Conservation (phyloP, 2,888 invertebrate genomes). For the Rhagonycha fulva region DNA sequence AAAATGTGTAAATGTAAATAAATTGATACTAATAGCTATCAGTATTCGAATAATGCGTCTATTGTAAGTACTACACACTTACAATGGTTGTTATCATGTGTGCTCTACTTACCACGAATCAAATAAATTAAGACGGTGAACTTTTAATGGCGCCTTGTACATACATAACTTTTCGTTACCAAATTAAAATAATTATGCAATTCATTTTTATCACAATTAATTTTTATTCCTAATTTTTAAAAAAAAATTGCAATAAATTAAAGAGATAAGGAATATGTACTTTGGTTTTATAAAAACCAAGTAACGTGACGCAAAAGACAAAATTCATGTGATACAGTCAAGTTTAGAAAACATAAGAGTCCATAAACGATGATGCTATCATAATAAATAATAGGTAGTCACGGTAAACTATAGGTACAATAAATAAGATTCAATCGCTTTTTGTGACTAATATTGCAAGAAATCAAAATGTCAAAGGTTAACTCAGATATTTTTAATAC, state of each 20-base stretch:
- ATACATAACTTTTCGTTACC: neutral
- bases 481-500: conserved; percentile 32
- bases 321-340: conserved; percentile 7
- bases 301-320: conserved; percentile 25
- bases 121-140: conserved; percentile 10
- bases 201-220: neutral
- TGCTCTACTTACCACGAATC: conserved; percentile 14
- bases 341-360: conserved; percentile 11
- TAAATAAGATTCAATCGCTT: conserved; percentile 26
- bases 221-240: neutral
- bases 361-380: conserved; percentile 29
- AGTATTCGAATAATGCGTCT: conserved; percentile 17
- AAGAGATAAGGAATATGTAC: neutral
- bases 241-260: neutral
- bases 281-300: conserved; percentile 8
- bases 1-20: neutral
- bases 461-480: conserved; percentile 29
- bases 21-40: conserved; percentile 10
- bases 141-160: conserved; percentile 7
- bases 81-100: neutral
- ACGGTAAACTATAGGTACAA: conserved; percentile 23
- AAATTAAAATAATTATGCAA: neutral
- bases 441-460: conserved; percentile 25
- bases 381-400: conserved; percentile 25
- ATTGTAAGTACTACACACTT: neutral